A percentile compares a stretch with the other conserved stretches of the same genome.
These are phyloP conservation scores for Aporophyla nigra DNA, from an alignment of 2,888 invertebrate species.

Conservation along the genomic window DNA sequence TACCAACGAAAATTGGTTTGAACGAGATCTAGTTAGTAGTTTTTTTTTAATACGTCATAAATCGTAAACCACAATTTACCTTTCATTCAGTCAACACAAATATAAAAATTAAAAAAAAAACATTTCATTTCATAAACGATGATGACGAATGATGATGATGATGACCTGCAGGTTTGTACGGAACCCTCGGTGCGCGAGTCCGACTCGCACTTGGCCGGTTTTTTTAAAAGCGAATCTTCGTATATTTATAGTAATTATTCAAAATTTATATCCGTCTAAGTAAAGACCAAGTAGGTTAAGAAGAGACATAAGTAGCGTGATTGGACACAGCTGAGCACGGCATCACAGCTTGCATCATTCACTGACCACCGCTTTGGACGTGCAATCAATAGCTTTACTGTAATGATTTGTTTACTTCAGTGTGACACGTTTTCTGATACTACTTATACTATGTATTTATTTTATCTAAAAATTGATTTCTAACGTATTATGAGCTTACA, in stretches of 20 bases:
- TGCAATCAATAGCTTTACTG: conserved; percentile 71
- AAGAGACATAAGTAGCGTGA: conserved; percentile 54
- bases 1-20: no score
- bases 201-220: no score
- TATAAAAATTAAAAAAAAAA: no score
- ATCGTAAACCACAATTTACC: no score
- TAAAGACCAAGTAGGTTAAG: conserved; percentile 33
- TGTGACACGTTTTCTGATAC: conserved; percentile 63
- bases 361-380: conserved; percentile 79
- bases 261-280: conserved; percentile 15
- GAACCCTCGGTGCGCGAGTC: no score
- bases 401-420: conserved; percentile 63
- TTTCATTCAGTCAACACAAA: no score
- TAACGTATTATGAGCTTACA: conserved; percentile 50
- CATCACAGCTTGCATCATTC: conserved; percentile 80
- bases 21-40: no score
- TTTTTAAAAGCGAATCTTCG: conserved; percentile 8
- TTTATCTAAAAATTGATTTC: conserved; percentile 36
- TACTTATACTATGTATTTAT: conserved; percentile 50
- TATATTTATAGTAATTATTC: conserved; percentile 18
- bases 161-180: no score
- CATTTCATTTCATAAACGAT: no score
- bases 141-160: no score
- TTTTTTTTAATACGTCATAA: no score
- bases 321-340: conserved; percentile 74